phyloP scores from a whole-genome alignment of 2,888 invertebrate species.

The Galeruca laticollis region DNA sequence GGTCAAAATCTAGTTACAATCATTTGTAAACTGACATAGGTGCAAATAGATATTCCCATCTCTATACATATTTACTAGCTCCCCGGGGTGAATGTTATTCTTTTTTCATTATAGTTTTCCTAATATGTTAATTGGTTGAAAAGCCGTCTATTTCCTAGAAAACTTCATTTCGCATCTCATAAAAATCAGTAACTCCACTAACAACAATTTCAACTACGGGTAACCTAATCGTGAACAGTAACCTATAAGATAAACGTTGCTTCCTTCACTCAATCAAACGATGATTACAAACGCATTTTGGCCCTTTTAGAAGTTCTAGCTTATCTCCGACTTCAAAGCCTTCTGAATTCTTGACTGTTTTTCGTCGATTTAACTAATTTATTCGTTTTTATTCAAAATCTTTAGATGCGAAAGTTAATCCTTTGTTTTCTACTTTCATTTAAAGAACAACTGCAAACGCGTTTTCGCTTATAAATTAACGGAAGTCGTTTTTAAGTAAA shows the following conservation, averaged over 20 bases:
- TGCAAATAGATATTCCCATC: too few relatives aligned
- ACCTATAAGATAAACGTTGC: neutral
- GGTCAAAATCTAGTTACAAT: too few relatives aligned
- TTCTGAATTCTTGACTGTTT: neutral
- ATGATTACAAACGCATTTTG: slow-evolving; percentile 8
- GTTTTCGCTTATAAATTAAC: neutral
- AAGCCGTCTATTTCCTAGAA: too few relatives aligned
- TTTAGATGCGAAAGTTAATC: neutral
- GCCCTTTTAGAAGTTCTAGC: neutral
- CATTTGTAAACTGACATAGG: too few relatives aligned
- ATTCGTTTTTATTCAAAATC: neutral
- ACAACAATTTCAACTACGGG: neutral
- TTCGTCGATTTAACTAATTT: slow-evolving; percentile 17
- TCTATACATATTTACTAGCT: too few relatives aligned
- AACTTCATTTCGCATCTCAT: too few relatives aligned
- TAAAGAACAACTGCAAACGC: neutral
- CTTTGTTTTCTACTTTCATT: slow-evolving; percentile 3
- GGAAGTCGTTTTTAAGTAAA: neutral
- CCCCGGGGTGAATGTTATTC: too few relatives aligned
- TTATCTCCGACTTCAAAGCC: slow-evolving; percentile 11
- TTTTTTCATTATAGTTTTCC: too few relatives aligned
- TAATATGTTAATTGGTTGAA: too few relatives aligned
- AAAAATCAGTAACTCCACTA: neutral
- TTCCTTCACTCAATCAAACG: slow-evolving; percentile 18
- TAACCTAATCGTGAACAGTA: slow-evolving; percentile 5